Evolutionary conservation across 2,888 invertebrate species (phyloP).

Genomic region (Coecobrya sp.): DNA sequence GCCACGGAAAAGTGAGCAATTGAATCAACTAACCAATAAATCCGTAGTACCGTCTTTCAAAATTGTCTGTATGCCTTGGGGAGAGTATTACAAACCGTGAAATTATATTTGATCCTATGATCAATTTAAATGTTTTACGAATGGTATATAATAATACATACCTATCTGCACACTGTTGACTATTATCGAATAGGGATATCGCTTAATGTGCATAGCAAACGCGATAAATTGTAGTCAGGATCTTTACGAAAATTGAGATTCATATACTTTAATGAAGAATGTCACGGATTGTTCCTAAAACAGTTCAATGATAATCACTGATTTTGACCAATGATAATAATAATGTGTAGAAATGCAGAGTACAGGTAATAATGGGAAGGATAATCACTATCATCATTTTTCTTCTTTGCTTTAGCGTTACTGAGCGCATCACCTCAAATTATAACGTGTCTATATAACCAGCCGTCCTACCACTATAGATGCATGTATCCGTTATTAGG

Average conservation of each 20-base stretch:
- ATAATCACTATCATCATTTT: constrained; percentile 11
- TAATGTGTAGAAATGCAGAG: background rate
- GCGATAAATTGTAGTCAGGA: background rate
- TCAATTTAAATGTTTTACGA: too few species aligned
- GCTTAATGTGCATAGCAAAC: background rate
- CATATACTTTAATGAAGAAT: constrained; percentile 23
- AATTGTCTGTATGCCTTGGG: background rate
- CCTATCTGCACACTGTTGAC: too few species aligned
- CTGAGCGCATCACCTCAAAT: background rate
- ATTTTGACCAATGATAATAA: constrained; percentile 40
- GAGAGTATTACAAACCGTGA: background rate
- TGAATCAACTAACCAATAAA: constrained; percentile 52
- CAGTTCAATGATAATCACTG: constrained; percentile 1
- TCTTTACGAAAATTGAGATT: background rate
- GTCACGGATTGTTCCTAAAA: constrained; percentile 29
- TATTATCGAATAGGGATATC: too few species aligned
- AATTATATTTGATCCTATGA: background rate
- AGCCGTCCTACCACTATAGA: background rate
- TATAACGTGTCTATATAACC: background rate
- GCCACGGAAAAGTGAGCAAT: constrained; percentile 52
- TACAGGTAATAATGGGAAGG: background rate
- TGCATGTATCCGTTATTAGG: background rate
- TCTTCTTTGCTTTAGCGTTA: background rate
- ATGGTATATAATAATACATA: too few species aligned
- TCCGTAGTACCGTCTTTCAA: constrained; percentile 41